phyloP scores from a whole-genome alignment of 1,140 invertebrate genomes.

The Procambarus virginalis region DNA sequence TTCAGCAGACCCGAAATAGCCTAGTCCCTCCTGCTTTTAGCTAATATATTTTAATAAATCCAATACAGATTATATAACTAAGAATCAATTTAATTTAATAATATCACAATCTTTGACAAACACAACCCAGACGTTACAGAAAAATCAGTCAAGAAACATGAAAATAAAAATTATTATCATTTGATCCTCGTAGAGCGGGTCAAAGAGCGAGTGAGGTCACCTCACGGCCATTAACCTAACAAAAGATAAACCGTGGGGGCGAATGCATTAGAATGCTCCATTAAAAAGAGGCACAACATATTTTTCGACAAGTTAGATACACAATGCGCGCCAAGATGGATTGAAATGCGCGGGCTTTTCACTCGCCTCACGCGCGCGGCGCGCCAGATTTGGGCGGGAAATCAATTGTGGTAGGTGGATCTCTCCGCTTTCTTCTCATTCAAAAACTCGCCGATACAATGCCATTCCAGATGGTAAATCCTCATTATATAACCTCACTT shows the following conservation, averaged over 20 bases:
- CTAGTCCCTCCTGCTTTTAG: background rate
- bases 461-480: background rate
- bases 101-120: background rate
- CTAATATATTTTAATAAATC: background rate
- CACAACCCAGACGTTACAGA: background rate
- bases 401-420: conserved; percentile 24
- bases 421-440: background rate
- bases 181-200: too few species aligned
- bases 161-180: too few species aligned
- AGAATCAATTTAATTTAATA: background rate
- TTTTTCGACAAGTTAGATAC: conserved; percentile 31
- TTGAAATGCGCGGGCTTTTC: conserved; percentile 33
- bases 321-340: conserved; percentile 27
- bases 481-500: conserved; percentile 36
- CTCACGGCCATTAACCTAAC: background rate
- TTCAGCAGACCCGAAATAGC: background rate
- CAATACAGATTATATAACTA: background rate
- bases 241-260: conserved; percentile 11
- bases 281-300: conserved; percentile 47
- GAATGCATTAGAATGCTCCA: conserved; percentile 37
- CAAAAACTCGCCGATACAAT: background rate
- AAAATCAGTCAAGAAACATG: background rate
- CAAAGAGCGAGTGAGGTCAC: background rate
- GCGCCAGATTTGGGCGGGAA: background rate
- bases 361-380: conserved; percentile 14